phyloP scores from a whole-genome alignment of 2,888 invertebrate species.

The Dioctria rufipes region DNA sequence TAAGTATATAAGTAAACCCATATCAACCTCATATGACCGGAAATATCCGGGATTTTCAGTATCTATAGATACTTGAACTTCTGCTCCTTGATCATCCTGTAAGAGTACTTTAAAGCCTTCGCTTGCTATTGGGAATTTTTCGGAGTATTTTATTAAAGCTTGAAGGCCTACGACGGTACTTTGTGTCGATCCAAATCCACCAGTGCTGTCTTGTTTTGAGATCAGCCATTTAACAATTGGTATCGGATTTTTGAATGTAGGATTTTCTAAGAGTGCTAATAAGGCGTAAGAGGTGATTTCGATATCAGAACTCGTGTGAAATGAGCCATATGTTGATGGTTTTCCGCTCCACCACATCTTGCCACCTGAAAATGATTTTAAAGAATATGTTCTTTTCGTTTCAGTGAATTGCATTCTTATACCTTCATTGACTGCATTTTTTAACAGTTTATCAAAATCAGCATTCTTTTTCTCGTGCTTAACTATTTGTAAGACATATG shows the following conservation, averaged over 20 bases:
- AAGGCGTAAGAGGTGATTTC: conserved; percentile 93
- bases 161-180: conserved; percentile 84
- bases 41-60: conserved; percentile 85
- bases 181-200: conserved; percentile 85
- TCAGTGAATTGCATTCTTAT: not conserved
- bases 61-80: conserved; percentile 73
- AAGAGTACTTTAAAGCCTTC: conserved; percentile 66
- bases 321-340: not conserved
- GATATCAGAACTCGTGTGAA: conserved; percentile 78
- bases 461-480: conserved; percentile 80
- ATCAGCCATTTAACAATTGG: conserved; percentile 82
- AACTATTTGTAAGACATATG: conserved; percentile 83
- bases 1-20: not conserved
- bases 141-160: conserved; percentile 79
- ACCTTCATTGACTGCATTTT: conserved; percentile 72
- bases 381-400: not conserved
- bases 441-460: conserved; percentile 75
- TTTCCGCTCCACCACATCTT: conserved; percentile 81
- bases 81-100: conserved; percentile 59
- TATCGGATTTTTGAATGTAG: conserved; percentile 66
- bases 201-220: conserved; percentile 77
- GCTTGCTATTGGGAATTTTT: conserved; percentile 65
- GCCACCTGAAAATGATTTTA: not conserved
- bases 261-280: conserved; percentile 76
- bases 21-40: conserved; percentile 82